A percentile compares a stretch with the other conserved stretches of the same genome.
Evolutionary conservation across 2,113 vertebrate species (phyloP).

Genomic region (Gambusia holbrooki): DNA sequence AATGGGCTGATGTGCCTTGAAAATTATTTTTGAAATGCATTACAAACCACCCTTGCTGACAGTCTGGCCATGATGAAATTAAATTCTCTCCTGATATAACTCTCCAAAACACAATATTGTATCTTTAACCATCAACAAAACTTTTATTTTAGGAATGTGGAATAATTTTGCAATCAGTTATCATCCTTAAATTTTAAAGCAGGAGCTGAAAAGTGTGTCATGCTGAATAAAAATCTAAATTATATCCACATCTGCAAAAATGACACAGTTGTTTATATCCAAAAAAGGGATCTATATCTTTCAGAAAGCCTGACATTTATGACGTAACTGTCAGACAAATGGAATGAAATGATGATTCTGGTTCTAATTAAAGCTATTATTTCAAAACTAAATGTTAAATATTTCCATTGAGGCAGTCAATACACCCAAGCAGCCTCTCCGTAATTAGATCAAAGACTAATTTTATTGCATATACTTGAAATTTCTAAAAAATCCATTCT

Average conservation of each 20-base stretch:
- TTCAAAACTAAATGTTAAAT: not conserved
- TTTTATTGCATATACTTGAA: not conserved
- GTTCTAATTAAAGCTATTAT: not conserved
- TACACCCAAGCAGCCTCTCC: not conserved
- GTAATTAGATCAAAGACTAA: not conserved
- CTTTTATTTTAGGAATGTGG: constrained; percentile 12
- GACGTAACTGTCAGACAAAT: not conserved
- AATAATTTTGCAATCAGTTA: constrained; percentile 19
- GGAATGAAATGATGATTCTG: not conserved
- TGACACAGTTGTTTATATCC: not conserved
- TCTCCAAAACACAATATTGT: constrained; percentile 16
- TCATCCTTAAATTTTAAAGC: not conserved
- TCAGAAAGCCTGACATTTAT: constrained; percentile 19
- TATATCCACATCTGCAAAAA: constrained; percentile 11
- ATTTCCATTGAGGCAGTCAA: not conserved
- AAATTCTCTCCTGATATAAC: constrained; percentile 20
- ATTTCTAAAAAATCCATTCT: not conserved
- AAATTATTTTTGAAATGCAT: constrained; percentile 45
- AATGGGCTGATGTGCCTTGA: constrained; percentile 49
- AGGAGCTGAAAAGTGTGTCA: not conserved
- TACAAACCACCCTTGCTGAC: constrained; percentile 29
- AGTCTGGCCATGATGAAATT: constrained; percentile 37
- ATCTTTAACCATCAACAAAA: constrained; percentile 25
- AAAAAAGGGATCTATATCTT: not conserved
- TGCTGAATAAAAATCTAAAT: constrained; percentile 1